Percentiles rank a stretch among this genome's conserved stretches.
phyloP scores from a whole-genome alignment of 2,113 vertebrate genomes.

The Rhea pennata region DNA sequence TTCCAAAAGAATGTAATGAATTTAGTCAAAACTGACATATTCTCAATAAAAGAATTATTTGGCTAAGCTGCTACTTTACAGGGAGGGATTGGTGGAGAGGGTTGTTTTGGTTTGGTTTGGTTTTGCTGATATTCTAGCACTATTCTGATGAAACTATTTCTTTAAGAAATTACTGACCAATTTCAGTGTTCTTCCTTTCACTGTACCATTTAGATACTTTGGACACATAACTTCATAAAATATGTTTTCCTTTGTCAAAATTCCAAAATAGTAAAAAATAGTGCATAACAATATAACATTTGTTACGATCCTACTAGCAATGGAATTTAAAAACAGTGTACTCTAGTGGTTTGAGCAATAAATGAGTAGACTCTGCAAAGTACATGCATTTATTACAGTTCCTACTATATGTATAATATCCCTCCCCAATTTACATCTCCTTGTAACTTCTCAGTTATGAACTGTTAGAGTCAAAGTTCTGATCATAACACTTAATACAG shows the following conservation, averaged over 20 bases:
- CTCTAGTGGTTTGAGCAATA: neutral
- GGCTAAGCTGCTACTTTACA: neutral
- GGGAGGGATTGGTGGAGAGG: neutral
- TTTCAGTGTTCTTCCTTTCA: neutral
- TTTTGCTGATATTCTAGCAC: neutral
- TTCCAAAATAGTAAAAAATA: neutral
- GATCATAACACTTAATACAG: neutral
- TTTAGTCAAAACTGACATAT: neutral
- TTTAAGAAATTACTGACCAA: neutral
- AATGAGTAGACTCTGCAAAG: neutral
- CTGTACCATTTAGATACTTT: neutral
- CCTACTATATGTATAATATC: neutral
- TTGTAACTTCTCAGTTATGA: neutral
- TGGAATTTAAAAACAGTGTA: neutral
- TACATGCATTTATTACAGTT: neutral
- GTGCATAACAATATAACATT: neutral
- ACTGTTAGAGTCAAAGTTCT: neutral
- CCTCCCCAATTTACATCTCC: neutral
- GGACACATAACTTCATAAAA: neutral
- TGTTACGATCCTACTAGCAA: neutral
- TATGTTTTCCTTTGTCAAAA: rapidly evolving
- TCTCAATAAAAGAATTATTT: neutral
- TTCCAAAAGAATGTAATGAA: neutral
- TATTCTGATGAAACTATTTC: neutral
- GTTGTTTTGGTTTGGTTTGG: neutral